Percentiles rank a stretch among this genome's conserved stretches.
These are phyloP conservation scores for Battus philenor DNA, from an alignment of 1,140 invertebrate species.

Conservation along the genomic window DNA sequence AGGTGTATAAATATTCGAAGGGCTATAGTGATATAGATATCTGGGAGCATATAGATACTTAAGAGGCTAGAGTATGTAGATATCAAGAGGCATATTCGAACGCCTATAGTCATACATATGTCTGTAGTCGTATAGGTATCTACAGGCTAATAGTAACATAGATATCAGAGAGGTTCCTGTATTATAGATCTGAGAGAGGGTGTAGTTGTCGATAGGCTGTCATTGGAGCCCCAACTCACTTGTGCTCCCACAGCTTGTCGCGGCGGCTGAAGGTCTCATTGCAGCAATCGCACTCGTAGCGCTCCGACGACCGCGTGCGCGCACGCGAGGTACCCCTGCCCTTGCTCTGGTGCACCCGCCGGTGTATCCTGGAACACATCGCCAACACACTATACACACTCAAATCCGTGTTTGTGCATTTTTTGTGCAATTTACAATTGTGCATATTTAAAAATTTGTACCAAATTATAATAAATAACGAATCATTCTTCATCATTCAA, in stretches of 20 bases:
- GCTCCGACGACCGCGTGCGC: constrained; percentile 41
- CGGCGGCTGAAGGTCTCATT: constrained; percentile 59
- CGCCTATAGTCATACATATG: too few relatives aligned
- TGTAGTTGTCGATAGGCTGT: not conserved
- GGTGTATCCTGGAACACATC: constrained; percentile 50
- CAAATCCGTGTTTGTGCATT: too few relatives aligned
- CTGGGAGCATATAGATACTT: too few relatives aligned
- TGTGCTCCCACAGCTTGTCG: constrained; percentile 66
- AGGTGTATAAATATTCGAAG: too few relatives aligned
- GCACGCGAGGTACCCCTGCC: constrained; percentile 38
- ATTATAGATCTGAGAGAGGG: not conserved
- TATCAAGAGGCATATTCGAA: too few relatives aligned
- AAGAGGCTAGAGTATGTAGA: too few relatives aligned
- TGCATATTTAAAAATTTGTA: too few relatives aligned
- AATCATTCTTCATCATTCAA: too few relatives aligned
- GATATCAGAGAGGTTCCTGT: not conserved
- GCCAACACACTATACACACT: not conserved
- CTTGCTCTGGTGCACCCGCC: constrained; percentile 50
- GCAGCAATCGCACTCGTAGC: constrained; percentile 72
- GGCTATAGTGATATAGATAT: too few relatives aligned
- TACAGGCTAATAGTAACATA: not conserved
- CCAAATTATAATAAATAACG: too few relatives aligned
- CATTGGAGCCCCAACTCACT: constrained; percentile 32
- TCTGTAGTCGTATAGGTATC: too few relatives aligned
- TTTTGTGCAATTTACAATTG: too few relatives aligned